Evolutionary conservation across 2,113 vertebrate species (phyloP), one percentile per base, ranked within the genome.

Genomic region (Centropus unirufus): DNA sequence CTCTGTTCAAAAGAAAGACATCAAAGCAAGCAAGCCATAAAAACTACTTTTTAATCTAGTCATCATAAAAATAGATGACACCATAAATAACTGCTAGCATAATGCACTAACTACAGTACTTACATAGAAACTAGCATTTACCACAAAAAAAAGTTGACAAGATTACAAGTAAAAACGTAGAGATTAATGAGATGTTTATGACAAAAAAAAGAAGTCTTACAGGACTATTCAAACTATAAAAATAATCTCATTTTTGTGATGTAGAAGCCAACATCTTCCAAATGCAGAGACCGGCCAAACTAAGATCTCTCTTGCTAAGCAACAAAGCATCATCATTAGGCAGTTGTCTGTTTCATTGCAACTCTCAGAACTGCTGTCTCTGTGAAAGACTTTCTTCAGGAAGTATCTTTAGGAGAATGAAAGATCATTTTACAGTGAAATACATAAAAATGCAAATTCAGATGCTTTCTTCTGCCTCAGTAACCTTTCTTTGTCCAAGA

Each of bases 1-100:
- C 19, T 83, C 70, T 57, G 36, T 59, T 90, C 23, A 67, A 69
- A 87, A 75, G 29, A 32, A 69, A 74, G 30, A 75, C 3, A 46
- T 34, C 14, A 82, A 77, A 73, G 27, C 51, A 82, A 75, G 22
- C 9, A 55, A 87, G 82, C 36, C 80, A 29, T 83, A 80, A 92
- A 83, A 90, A 32, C 21, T 74, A 80, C 21, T 90, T 92, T 81
- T 86, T 74, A 73, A 90, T 34, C 58, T 57, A 83, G 22, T 67
- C 34, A 90, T 62, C 42, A 83, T 44, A 90, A 92, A 95, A 96
- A 92, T 46, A 90, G 83, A 81, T 74, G 39, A 77, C 68, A 67
- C 8, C 23, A 52, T 23, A 73, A 46, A 59, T 55, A 81, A 70
- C 9, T 59, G 39, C 26, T 83, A 58, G 22, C 42, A 32, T 76